Percentiles rank a stretch among this genome's conserved stretches.
Conservation (phyloP, 2,113 vertebrate species). For the Menura novaehollandiae region DNA sequence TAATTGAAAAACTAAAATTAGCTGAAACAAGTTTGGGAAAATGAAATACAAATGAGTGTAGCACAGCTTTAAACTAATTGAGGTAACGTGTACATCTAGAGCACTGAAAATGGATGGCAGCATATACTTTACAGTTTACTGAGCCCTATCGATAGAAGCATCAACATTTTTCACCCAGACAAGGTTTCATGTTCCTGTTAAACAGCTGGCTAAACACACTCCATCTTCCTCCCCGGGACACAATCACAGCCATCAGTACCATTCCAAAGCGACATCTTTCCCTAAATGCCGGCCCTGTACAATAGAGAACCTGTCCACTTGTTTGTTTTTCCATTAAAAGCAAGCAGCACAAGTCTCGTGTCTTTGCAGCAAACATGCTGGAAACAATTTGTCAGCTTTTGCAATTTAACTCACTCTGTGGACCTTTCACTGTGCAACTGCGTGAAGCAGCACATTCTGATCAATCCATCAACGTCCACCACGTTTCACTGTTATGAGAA, state of each 20-base stretch:
- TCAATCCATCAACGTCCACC: neutral
- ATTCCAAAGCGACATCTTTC: neutral
- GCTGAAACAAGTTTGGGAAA: neutral
- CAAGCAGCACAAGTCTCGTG: neutral
- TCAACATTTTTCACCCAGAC: constrained; percentile 56
- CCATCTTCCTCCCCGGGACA: neutral
- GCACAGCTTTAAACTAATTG: constrained; percentile 7
- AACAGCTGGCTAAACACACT: neutral
- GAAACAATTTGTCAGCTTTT: neutral
- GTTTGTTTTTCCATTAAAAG: neutral
- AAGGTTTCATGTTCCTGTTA: constrained; percentile 25
- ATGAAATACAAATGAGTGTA: neutral
- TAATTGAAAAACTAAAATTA: neutral
- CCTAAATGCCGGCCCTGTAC: neutral
- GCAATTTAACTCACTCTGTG: neutral
- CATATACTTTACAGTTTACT: constrained; percentile 39
- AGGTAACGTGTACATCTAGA: neutral
- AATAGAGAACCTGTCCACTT: neutral
- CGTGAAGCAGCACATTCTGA: neutral
- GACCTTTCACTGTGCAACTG: neutral
- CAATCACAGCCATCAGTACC: neutral
- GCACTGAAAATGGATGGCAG: constrained; percentile 19
- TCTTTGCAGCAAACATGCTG: neutral
- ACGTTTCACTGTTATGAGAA: neutral
- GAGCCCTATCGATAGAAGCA: constrained; percentile 40